Evolutionary conservation across 2,113 vertebrate genomes (phyloP), one percentile per base, ranked within the genome.

Genomic region (Solea senegalensis): DNA sequence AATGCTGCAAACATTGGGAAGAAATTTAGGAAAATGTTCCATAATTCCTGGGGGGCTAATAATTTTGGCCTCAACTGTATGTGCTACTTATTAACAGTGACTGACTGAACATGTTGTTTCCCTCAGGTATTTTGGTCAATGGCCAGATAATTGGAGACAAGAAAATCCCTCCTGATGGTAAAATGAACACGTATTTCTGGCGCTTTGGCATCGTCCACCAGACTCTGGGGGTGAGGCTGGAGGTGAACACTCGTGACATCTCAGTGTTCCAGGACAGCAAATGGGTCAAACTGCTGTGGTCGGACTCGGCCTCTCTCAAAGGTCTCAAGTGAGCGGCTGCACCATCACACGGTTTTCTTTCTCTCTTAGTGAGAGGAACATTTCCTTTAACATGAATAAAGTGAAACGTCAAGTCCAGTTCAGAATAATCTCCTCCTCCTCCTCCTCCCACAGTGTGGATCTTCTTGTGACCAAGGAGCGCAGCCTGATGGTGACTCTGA

Each of bases 131-230:
- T 91, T 90, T 91, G 49, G 94, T 98, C 27, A 97, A 97, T n/a
- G 97, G 96, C 7, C 88, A 98, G 81, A 94, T 95, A 69, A 96
- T 96, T 58, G 96, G 96, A 46, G 95, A 97, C 58, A 97, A 97
- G 89, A 92, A 69, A 79, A 76, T 88, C 7, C 52, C 62, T 34
- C 91, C 86, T 2, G 76, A 76, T 15, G 89, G 92, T 44, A 84
- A 86, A 72, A 87, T 94, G 5, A 95, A 93, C 60, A 96, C 95
- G 0, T 98, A 96, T 83, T 97, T 99, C 90, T 94, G 96, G 58
- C 95, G 92, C 67, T 91, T 99, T 92, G 96, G 95, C 62, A 95
- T 99, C 68, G n/a, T 90, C 83, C 95, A 92, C 48, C 67, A 83
- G 55, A 80, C 73, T 7, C 81, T 95, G 82, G 86, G 92, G 60